These are phyloP conservation scores for Andrena bucephala DNA, from an alignment of 2,888 invertebrate genomes.

Conservation along the genomic window DNA sequence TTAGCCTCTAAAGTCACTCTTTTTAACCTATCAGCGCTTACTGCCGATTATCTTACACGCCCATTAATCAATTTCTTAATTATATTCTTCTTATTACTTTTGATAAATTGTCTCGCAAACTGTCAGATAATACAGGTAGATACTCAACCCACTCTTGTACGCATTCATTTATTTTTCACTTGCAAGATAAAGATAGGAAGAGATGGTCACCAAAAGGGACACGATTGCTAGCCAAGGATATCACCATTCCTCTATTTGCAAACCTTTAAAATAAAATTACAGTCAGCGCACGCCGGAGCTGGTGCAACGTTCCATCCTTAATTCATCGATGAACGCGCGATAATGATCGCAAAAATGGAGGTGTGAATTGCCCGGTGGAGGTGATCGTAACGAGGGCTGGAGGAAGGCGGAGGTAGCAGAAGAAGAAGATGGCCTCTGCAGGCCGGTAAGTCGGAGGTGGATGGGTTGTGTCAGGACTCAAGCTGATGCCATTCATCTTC, in stretches of 20 bases:
- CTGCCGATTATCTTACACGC: no score
- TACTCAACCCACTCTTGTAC: no score
- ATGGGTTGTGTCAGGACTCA: slow-evolving; percentile 76
- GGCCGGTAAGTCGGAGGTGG: slow-evolving; percentile 71
- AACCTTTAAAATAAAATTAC: background rate
- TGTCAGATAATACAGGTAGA: no score
- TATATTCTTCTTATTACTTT: no score
- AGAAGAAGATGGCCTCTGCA: slow-evolving; percentile 64
- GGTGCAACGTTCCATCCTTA: slow-evolving; percentile 20
- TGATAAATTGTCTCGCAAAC: no score
- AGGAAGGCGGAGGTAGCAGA: slow-evolving; percentile 1
- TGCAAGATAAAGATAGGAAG: no score
- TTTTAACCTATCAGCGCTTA: no score
- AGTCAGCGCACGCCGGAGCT: background rate
- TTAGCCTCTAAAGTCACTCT: no score
- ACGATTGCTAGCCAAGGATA: background rate
- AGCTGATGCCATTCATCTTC: slow-evolving; percentile 78
- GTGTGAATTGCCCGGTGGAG: slow-evolving; percentile 36
- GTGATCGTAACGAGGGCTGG: slow-evolving; percentile 28
- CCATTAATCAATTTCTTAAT: no score
- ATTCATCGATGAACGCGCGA: slow-evolving; percentile 29
- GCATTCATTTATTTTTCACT: background rate
- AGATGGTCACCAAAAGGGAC: background rate
- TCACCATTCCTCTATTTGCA: background rate
- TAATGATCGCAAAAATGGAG: slow-evolving; percentile 30